These are phyloP conservation scores for Heliangelus exortis DNA, from an alignment of 2,797 vertebrate species.

Conservation along the genomic window DNA sequence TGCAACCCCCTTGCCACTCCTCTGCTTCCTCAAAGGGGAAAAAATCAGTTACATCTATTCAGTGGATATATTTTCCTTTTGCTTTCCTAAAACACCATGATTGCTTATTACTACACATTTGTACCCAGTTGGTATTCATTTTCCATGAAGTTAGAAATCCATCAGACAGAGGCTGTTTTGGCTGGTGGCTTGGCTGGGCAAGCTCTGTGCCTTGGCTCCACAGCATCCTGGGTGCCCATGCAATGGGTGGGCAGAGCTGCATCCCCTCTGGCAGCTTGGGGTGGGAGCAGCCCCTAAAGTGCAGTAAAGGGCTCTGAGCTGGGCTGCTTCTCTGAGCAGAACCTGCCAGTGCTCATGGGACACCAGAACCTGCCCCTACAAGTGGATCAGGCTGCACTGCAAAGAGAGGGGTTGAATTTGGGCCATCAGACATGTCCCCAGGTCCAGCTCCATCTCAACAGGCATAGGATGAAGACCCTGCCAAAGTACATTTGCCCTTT, in stretches of 20 bases:
- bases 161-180: neutral
- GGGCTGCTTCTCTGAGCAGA: neutral
- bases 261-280: neutral
- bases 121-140: neutral
- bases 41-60: neutral
- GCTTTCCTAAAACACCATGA: neutral
- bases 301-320: fast-evolving
- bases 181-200: neutral
- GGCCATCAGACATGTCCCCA: neutral
- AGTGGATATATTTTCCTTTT: neutral
- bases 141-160: neutral
- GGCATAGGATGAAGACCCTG: fast-evolving
- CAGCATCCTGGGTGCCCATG: fast-evolving
- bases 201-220: fast-evolving
- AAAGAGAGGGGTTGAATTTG: no score
- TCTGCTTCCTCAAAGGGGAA: neutral
- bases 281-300: neutral
- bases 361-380: no score
- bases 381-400: fast-evolving
- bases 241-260: neutral
- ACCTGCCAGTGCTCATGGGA: neutral
- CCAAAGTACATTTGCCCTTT: neutral
- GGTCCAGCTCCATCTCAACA: fast-evolving
- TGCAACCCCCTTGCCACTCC: neutral
- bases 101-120: neutral